These are phyloP conservation scores for Falco naumanni DNA, from an alignment of 2,797 vertebrate species.

Conservation along the genomic window DNA sequence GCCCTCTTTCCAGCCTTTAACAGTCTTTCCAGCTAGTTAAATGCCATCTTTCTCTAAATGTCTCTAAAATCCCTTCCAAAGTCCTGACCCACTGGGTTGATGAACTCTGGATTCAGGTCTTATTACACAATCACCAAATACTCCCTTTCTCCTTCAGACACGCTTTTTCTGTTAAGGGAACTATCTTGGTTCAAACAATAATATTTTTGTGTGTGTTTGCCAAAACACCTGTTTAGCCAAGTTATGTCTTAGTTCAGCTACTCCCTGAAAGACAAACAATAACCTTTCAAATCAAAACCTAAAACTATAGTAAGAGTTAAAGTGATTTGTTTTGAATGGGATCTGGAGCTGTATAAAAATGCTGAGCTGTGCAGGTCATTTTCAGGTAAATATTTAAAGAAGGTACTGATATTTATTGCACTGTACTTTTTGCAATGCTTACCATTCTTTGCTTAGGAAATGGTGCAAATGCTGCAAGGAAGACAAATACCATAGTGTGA, in stretches of 20 bases:
- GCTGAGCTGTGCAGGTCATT: neutral
- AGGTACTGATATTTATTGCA: neutral
- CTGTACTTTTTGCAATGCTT: neutral
- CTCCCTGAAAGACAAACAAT: neutral
- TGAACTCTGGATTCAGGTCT: neutral
- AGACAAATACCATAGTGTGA: neutral
- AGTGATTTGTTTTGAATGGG: neutral
- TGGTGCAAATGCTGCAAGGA: neutral
- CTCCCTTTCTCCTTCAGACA: neutral
- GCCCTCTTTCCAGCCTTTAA: neutral
- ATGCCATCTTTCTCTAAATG: neutral
- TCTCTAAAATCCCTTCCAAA: neutral
- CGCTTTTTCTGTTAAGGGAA: neutral
- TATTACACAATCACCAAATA: neutral
- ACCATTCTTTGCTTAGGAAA: neutral
- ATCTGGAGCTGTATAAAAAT: neutral
- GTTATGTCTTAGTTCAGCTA: neutral
- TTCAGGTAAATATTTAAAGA: neutral
- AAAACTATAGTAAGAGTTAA: neutral
- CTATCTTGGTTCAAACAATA: neutral
- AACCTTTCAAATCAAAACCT: neutral
- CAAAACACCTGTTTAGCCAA: slow-evolving; percentile 16
- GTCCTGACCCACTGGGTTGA: neutral
- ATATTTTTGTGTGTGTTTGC: neutral
- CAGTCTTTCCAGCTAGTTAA: neutral